Evolutionary conservation across 2,888 invertebrate species (phyloP).

Genomic region (Lampropteryx suffumata): DNA sequence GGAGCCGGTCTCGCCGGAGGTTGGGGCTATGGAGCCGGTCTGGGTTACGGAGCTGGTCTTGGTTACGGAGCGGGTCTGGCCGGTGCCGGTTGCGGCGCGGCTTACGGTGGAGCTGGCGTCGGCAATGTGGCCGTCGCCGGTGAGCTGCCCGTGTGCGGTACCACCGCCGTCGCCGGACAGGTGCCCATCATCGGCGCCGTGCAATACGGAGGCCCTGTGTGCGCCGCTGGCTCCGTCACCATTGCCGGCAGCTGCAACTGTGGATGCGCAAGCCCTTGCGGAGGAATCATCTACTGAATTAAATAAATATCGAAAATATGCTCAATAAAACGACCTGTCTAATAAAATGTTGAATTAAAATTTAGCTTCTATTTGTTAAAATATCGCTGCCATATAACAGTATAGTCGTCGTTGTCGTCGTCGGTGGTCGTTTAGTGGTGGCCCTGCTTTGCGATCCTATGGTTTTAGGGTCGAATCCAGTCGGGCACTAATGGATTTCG

Average conservation of each 20-base stretch:
- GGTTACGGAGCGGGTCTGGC: conserved; percentile 9
- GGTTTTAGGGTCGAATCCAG: too few relatives aligned
- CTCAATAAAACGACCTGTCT: not conserved
- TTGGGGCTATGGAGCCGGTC: conserved; percentile 6
- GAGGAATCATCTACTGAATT: conserved; percentile 1
- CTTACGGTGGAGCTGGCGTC: conserved; percentile 13
- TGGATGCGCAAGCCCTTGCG: conserved; percentile 25
- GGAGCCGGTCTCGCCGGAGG: conserved; percentile 4
- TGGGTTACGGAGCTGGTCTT: conserved; percentile 10
- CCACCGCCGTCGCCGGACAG: conserved; percentile 39
- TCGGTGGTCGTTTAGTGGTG: too few relatives aligned
- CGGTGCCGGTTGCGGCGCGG: conserved; percentile 1
- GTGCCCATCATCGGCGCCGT: conserved; percentile 45
- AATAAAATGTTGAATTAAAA: too few relatives aligned
- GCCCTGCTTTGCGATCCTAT: too few relatives aligned
- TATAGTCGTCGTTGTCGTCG: too few relatives aligned
- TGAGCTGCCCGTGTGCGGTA: conserved; percentile 42
- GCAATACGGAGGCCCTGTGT: conserved; percentile 35
- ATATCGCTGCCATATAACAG: too few relatives aligned
- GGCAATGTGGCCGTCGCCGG: conserved; percentile 43
- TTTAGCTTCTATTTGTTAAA: too few relatives aligned
- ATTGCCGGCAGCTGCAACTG: conserved; percentile 36
- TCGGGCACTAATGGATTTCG: too few relatives aligned
- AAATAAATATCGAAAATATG: not conserved
- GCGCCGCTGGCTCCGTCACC: conserved; percentile 38